Base-by-base conservation (phyloP, 2,888 invertebrate species). In the Phanerotoma sp. region DNA sequence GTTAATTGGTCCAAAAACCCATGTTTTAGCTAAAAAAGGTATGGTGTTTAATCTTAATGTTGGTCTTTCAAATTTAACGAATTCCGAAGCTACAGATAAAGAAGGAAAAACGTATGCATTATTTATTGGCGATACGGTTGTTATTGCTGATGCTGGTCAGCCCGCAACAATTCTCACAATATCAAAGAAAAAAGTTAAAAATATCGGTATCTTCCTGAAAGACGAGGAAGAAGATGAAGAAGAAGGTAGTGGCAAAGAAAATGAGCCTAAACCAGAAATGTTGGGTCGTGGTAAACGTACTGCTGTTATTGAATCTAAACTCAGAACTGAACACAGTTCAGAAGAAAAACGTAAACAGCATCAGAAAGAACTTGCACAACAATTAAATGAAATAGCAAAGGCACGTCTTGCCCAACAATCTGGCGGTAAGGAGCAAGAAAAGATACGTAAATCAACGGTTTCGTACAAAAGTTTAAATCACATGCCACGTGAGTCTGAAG, bases 41-140 rank as follows among this genome's bases (percentile, higher is more conserved):
- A 98, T 99, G 97, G 88, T 96, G 0, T 98, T 97, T 73, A 97
- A 97, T 75, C 84, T 99, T 7, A 94, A 93, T 72, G 86, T 99
- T 63, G 99, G 99, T 11, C 83, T 99, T 50, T 84, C 91, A 2
- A 91, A 89, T 73, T 81, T 99, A 42, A 80, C 82, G 9, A 97
- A 97, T 75, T 84, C 86, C 61, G 89, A 90, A 18, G 86, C 92
- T 1, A 82, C 86, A 5, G 93, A 94, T 11, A 92, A 91, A 68
- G 92, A 93, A 78, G 89, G 89, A 32, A 96, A 96, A 82, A 84
- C 81, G 0, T 96, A 96, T 73, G 96, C 98, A 0, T 80, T 99
- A 3, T 97, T 96, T 72, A 84, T 99, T 66, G 98, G 97, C 3
- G 99, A 99, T 75, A 99, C 98, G 13, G 95, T 96, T n/a, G 77